Evolutionary conservation across 2,113 vertebrate genomes (phyloP).

Genomic region (Catagonus wagneri): DNA sequence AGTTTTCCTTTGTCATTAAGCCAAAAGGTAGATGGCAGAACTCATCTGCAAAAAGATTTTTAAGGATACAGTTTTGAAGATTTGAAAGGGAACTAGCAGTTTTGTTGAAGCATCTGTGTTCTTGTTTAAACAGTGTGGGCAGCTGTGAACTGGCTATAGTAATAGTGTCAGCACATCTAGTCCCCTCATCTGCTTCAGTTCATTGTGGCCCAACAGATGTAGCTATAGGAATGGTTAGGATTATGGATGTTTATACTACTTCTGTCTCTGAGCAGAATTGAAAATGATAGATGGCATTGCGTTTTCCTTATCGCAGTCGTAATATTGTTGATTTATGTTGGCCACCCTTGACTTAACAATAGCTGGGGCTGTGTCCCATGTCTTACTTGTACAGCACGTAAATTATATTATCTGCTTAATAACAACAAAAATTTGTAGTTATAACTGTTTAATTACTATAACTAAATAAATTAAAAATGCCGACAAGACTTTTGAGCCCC

Average conservation of each 20-base stretch:
- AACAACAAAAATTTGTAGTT: constrained; percentile 43
- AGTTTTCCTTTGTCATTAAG: not conserved
- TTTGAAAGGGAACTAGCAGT: not conserved
- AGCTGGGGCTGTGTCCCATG: not conserved
- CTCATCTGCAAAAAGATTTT: not conserved
- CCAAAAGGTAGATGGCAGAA: not conserved
- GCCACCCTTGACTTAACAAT: not conserved
- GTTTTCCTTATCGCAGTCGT: not conserved
- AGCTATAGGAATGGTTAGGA: not conserved
- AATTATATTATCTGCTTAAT: not conserved
- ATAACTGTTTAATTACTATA: constrained; percentile 6
- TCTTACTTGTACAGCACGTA: not conserved
- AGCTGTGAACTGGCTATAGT: not conserved
- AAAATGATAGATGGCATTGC: not conserved
- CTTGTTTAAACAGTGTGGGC: not conserved
- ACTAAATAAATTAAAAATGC: constrained; percentile 48
- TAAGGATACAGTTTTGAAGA: not conserved
- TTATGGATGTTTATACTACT: not conserved
- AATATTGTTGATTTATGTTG: not conserved
- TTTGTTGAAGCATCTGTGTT: not conserved
- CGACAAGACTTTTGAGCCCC: not conserved
- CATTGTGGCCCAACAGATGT: not conserved
- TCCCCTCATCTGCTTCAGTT: not conserved
- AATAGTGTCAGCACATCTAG: not conserved
- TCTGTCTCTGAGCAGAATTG: not conserved